Evolutionary conservation across 2,797 vertebrate species (phyloP).

Genomic region (Simalia tracyae): DNA sequence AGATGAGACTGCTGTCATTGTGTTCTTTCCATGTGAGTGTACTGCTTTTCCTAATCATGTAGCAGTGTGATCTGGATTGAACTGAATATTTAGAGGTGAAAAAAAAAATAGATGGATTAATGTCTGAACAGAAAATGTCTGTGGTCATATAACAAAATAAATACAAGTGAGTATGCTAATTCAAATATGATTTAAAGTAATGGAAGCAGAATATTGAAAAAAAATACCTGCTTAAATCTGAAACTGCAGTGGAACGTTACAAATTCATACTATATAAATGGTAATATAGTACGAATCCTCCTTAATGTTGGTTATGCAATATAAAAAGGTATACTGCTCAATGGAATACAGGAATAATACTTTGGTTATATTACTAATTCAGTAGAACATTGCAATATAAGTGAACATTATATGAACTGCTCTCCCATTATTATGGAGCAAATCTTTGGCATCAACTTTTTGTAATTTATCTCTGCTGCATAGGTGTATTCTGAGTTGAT

Average conservation of each 20-base stretch:
- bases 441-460: neutral
- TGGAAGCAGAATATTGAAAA: neutral
- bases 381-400: neutral
- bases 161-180: neutral
- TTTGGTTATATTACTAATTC: neutral
- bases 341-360: neutral
- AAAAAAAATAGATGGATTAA: neutral
- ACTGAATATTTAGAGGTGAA: neutral
- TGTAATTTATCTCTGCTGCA: neutral
- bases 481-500: neutral
- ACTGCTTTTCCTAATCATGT: neutral
- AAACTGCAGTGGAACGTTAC: neutral
- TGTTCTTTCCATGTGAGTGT: neutral
- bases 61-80: neutral
- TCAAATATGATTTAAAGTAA: neutral
- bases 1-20: neutral
- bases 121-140: neutral
- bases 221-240: neutral
- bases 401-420: too few relatives aligned
- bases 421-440: neutral
- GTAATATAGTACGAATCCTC: neutral
- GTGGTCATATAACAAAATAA: neutral
- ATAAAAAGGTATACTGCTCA: neutral
- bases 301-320: neutral
- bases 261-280: neutral